phyloP scores from a whole-genome alignment of 1,140 invertebrate species.

The Triops longicaudatus region DNA sequence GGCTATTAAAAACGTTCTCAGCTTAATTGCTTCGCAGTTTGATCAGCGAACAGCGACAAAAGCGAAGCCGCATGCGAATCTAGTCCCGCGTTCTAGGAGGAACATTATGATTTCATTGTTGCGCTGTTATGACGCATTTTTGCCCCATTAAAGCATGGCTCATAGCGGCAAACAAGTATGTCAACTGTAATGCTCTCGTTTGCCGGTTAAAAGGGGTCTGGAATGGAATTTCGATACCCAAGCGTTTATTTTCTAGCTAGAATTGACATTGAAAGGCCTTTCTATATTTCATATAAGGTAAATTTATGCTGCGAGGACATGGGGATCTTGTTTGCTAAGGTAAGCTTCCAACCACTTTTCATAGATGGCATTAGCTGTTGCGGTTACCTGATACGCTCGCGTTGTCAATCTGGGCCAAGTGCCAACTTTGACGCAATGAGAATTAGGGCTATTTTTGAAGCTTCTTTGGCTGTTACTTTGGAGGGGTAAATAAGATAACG shows the following conservation, averaged over 20 bases:
- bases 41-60: background rate
- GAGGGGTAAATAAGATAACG: background rate
- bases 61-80: background rate
- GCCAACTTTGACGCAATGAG: background rate
- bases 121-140: background rate
- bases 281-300: background rate
- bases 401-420: background rate
- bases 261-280: background rate
- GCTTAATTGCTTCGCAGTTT: background rate
- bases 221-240: no score
- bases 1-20: background rate
- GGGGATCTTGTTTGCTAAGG: constrained; percentile 7
- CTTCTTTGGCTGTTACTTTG: background rate
- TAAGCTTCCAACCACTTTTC: background rate
- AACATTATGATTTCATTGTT: background rate
- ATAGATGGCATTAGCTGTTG: background rate
- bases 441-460: constrained; percentile 8
- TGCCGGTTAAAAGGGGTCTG: no score
- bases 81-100: background rate
- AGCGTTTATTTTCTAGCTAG: no score
- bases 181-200: no score
- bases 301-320: constrained; percentile 15
- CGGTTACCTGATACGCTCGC: background rate
- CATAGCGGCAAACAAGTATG: no score
- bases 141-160: background rate